Evolutionary conservation across 2,113 vertebrate genomes (phyloP), one percentile per base, ranked within the genome.

Genomic region (Corvus hawaiiensis): DNA sequence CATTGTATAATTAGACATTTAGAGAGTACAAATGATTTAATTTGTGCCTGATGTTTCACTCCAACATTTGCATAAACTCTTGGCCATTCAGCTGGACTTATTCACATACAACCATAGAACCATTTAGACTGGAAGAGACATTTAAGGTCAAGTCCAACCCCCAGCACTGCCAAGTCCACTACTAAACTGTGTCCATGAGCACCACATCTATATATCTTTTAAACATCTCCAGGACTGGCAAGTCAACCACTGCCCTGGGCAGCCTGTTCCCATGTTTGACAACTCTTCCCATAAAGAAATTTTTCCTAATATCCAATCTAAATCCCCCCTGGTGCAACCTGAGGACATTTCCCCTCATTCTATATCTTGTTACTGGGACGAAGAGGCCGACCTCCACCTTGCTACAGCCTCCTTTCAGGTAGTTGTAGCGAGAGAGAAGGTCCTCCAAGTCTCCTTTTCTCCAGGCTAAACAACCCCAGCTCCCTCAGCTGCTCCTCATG

Each of bases 1-100:
- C 59, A 61, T 83, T 81, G 85, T 94, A 96, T 96, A 98, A 97
- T 97, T 97, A 97, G 92, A 83, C 95, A 97, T 96, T 97, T 97
- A 97, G 89, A 97, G 87, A 96, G 84, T 78, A 96, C 90, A 97
- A 96, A 97, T 84, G 32, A 96, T 91, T 97, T 97, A 96, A 97
- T 97, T 97, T 97, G 95, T 97, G 91, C 85, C 83, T 97, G 93
- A 96, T 95, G 71, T 87, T 97, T 96, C 92, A 93, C 74, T 95
- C 95, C 64, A 93, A 94, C 26, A 97, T 98, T 97, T 98, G 91
- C 96, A 97, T 97, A 97, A 97, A 97, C 68, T 96, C 80, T 97
- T 97, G 96, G 92, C 90, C 96, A 95, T 87, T 93, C 67, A 80
- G 84, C 75, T 74, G 82, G 93, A 95, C 93, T 97, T 98, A 88